These are phyloP conservation scores for Eulemur albifrons DNA, from an alignment of 2,797 vertebrate genomes.

Conservation along the genomic window DNA sequence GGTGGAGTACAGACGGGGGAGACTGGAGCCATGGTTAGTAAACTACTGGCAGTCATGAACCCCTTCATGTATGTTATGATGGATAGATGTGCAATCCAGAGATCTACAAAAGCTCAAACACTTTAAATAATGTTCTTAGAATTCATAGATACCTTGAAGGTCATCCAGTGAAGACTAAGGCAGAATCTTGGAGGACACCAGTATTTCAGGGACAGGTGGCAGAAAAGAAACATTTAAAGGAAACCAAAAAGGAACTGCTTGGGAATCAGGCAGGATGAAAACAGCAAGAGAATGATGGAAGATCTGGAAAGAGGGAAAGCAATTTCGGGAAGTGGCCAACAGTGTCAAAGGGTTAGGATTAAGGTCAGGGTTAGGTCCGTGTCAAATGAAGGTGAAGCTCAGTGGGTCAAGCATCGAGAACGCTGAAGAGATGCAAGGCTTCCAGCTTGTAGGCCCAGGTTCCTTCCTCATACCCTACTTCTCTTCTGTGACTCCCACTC, in stretches of 20 bases:
- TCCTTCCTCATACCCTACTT: not conserved
- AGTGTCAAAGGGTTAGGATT: not conserved
- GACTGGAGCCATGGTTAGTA: not conserved
- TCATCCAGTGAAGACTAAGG: not conserved
- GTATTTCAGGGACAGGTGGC: not conserved
- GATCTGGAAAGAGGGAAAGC: not conserved
- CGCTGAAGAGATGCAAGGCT: not conserved
- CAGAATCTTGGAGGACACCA: not conserved
- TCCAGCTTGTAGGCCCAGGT: not conserved
- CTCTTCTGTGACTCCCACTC: not conserved
- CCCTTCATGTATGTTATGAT: not conserved
- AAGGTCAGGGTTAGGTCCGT: not conserved
- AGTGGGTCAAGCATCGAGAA: not conserved
- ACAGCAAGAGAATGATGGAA: not conserved
- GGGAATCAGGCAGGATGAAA: not conserved
- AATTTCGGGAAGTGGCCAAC: not conserved
- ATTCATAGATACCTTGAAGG: not conserved
- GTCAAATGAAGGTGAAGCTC: not conserved
- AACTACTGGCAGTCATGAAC: fast-evolving
- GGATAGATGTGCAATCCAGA: not conserved
- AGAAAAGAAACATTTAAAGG: not conserved
- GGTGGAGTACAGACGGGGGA: not conserved
- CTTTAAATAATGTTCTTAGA: not conserved
- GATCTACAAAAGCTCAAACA: not conserved
- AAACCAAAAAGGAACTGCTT: not conserved